Percentiles rank a stretch among this genome's conserved stretches.
Evolutionary conservation across 2,888 invertebrate genomes (phyloP).

Genomic region (Ypsolopha scabrella): DNA sequence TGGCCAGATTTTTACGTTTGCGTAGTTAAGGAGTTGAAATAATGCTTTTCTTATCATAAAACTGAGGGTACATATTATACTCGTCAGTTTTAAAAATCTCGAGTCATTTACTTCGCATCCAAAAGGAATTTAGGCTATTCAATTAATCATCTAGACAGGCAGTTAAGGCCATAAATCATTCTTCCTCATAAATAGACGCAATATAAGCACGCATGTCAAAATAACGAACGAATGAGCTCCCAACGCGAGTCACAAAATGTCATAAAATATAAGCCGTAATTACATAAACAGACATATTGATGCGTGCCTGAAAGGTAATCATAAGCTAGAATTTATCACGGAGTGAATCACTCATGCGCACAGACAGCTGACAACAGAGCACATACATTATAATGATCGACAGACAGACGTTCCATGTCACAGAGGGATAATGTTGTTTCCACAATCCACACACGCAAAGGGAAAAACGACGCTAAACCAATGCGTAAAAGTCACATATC

Average conservation of each 20-base stretch:
- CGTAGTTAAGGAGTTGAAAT: too few species aligned
- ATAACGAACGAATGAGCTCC: conserved; percentile 23
- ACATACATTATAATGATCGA: conserved; percentile 70
- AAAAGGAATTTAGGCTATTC: too few species aligned
- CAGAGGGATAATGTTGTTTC: conserved; percentile 66
- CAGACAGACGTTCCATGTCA: conserved; percentile 66
- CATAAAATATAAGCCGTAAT: conserved; percentile 54
- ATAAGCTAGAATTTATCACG: conserved; percentile 69
- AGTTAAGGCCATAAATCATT: conserved; percentile 16
- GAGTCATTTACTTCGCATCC: too few species aligned
- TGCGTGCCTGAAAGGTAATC: conserved; percentile 67
- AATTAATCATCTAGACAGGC: not conserved
- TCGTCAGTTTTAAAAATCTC: too few species aligned
- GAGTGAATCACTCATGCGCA: conserved; percentile 68
- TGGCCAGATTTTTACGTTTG: too few species aligned
- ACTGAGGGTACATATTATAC: too few species aligned
- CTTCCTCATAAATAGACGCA: conserved; percentile 28
- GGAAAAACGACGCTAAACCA: conserved; percentile 17
- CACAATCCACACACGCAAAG: conserved; percentile 27
- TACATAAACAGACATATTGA: conserved; percentile 65
- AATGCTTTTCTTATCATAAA: too few species aligned
- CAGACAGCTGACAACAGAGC: conserved; percentile 67
- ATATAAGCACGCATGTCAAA: conserved; percentile 34
- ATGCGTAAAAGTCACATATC: conserved; percentile 14
- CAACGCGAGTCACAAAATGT: conserved; percentile 35